Base-by-base conservation (phyloP, 2,113 vertebrate genomes). In the Chionodraco myersi region DNA sequence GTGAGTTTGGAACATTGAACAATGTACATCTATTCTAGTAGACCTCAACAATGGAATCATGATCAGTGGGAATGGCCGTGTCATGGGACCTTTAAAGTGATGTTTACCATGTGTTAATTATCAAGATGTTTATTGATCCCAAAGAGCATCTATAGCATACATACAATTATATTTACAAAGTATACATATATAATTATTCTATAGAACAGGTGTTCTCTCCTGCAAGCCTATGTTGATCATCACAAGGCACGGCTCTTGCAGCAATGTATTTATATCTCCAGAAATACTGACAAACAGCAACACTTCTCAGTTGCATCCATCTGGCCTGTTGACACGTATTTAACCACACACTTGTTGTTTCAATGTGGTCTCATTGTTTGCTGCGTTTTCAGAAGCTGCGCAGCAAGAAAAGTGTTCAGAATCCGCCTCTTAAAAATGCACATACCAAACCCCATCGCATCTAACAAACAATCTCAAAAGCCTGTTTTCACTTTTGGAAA, bases 261-360 rank as follows among this genome's bases (percentile, higher is more conserved):
- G 23, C 21, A 68, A 41, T 4, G 0, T 47, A 1, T 76, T 34
- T 48, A 44, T 16, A 58, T 47, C 30, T 61, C n/a, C 41, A 8
- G 21, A 14, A 58, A 44, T 18, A 72, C 44, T 60, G 30, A 23
- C 30, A 64, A 41, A 54, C 26, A 84, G 53, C n/a, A 58, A 83
- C 63, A 56, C 67, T 3, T 41, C 75, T 67, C 59, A 36, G 12
- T 18, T 52, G 45, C 44, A 36, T 67, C 71, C 47, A 54, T 75
- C 76, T 73, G 65, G 52, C 48, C 75, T 61, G 13, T 3, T 72
- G 70, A 67, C 48, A 23, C 5, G 34, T 57, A 62, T 76, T 52
- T 36, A 64, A 36, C 47, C 9, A 68, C 30, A 21, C 21, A 34
- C 47, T 64, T 53, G 57, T 60, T 51, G 16, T 23, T 26, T 63